phyloP scores from a whole-genome alignment of 2,888 invertebrate species.

The Phengaris arion region DNA sequence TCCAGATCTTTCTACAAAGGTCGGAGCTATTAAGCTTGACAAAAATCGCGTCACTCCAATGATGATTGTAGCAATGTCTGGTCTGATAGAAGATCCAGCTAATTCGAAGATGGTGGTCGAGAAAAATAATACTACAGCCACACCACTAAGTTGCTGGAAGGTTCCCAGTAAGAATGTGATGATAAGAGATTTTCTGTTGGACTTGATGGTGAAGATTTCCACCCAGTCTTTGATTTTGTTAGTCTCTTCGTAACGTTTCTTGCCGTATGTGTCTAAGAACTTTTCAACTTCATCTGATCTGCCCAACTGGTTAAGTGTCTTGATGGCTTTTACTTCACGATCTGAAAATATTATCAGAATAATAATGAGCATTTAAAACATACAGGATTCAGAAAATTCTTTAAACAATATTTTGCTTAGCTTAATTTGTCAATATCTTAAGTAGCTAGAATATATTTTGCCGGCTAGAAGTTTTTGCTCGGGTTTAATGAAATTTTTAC shows the following conservation, averaged over 20 bases:
- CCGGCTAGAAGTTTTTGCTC: too few relatives aligned
- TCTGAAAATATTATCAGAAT: conserved; percentile 39
- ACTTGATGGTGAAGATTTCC: conserved; percentile 46
- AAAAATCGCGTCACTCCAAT: conserved; percentile 47
- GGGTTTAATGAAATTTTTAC: too few relatives aligned
- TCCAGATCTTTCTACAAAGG: conserved; percentile 50
- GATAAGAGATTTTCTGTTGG: conserved; percentile 47
- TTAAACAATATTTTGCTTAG: too few relatives aligned
- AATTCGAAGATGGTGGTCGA: conserved; percentile 49
- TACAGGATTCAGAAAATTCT: too few relatives aligned
- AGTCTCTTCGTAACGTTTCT: conserved; percentile 35
- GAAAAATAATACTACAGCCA: conserved; percentile 48
- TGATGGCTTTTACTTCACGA: conserved; percentile 45
- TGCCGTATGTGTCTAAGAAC: conserved; percentile 42
- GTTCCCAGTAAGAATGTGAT: conserved; percentile 46
- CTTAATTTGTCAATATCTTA: too few relatives aligned
- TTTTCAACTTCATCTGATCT: conserved; percentile 44
- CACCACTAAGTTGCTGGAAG: conserved; percentile 50
- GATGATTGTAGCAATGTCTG: conserved; percentile 50
- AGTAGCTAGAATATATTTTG: too few relatives aligned
- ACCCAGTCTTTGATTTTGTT: conserved; percentile 42
- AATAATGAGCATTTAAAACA: background rate
- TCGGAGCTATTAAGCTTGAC: conserved; percentile 46
- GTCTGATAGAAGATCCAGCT: conserved; percentile 47
- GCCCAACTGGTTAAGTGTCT: conserved; percentile 46